Evolutionary conservation across 2,888 invertebrate species (phyloP).

Genomic region (Drosophila incognita): DNA sequence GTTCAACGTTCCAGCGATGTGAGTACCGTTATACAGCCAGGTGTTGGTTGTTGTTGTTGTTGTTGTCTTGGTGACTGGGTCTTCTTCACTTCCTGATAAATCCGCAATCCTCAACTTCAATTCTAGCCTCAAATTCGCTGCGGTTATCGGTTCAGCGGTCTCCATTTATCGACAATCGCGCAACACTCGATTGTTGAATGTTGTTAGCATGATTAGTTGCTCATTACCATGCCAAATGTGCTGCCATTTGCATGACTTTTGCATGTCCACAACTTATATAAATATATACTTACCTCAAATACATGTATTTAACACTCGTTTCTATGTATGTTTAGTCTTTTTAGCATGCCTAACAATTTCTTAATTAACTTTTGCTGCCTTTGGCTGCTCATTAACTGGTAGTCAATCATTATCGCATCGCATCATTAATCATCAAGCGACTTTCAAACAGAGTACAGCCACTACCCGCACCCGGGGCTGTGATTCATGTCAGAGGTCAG

Average conservation of each 20-base stretch:
- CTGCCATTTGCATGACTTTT: conserved; percentile 44
- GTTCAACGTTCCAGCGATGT: conserved; percentile 77
- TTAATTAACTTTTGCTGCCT: conserved; percentile 61
- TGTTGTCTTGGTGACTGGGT: conserved; percentile 10
- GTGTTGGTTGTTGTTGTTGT: conserved; percentile 1
- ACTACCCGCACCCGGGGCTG: conserved; percentile 17
- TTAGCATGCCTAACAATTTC: conserved; percentile 68
- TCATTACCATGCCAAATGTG: conserved; percentile 27
- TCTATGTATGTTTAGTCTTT: conserved; percentile 31
- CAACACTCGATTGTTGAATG: conserved; percentile 16
- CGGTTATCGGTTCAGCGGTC: conserved; percentile 35
- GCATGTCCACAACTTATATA: conserved; percentile 25
- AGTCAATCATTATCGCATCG: conserved; percentile 23
- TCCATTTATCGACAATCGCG: conserved; percentile 39
- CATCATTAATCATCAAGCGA: conserved; percentile 52
- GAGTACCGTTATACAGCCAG: conserved; percentile 72
- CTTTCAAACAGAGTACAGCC: conserved; percentile 10
- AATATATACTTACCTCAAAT: background rate
- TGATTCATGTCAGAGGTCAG: conserved; percentile 33
- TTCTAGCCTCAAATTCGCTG: conserved; percentile 26
- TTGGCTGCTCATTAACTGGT: conserved; percentile 42
- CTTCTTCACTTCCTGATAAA: background rate
- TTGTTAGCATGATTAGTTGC: conserved; percentile 1
- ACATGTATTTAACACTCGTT: background rate
- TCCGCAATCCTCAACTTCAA: conserved; percentile 1